Base-by-base conservation (phyloP, 1,140 invertebrate genomes). In the Macrobrachium rosenbergii region DNA sequence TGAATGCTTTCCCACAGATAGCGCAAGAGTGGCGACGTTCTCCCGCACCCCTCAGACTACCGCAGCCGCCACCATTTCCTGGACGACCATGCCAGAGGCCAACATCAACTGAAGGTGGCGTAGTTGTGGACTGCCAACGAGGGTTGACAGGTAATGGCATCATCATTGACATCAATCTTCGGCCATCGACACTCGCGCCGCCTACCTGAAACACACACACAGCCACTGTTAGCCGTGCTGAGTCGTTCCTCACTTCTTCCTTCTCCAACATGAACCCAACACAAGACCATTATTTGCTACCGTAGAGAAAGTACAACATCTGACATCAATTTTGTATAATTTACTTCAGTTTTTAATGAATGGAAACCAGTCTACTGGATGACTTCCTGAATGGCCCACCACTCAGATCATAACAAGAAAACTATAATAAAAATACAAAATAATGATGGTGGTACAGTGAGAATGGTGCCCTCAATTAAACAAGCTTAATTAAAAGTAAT, bases 201-300 rank as follows among this genome's bases (percentile, higher is more conserved):
- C 59, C 69, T 62, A 87, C 78, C 84, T 87, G 84, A 87, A 87
- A 87, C 84, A 87, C 84, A 87, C 84, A 87, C n/a, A n/a, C n/a
- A 72, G 43, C 81, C 37, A 45, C 81, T 28, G 81, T 83, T 83
- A 83, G 81, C 81, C 78, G 11, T 52, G 67, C 67, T 28, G 21
- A n/a, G 67, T 10, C 8, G n/a, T 7, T n/a, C 67, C 67, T 19
- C 67, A 10, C 7, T 28, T 28, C 19, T 7, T 28, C 67, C 67
- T 19, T 72, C 19, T 72, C 67, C 19, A 72, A 19, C 19, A n/a
- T n/a, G n/a, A n/a, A n/a, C n/a, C n/a, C n/a, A n/a, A n/a, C n/a
- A n/a, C n/a, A n/a, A n/a, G n/a, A n/a, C n/a, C n/a, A n/a, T n/a
- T n/a, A n/a, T n/a, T n/a, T n/a, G n/a, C n/a, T n/a, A n/a, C n/a